A percentile compares a stretch with the other conserved stretches of the same genome.
These are phyloP conservation scores for Pyxicephalus adspersus DNA, from an alignment of 2,113 vertebrate genomes.

Conservation along the genomic window DNA sequence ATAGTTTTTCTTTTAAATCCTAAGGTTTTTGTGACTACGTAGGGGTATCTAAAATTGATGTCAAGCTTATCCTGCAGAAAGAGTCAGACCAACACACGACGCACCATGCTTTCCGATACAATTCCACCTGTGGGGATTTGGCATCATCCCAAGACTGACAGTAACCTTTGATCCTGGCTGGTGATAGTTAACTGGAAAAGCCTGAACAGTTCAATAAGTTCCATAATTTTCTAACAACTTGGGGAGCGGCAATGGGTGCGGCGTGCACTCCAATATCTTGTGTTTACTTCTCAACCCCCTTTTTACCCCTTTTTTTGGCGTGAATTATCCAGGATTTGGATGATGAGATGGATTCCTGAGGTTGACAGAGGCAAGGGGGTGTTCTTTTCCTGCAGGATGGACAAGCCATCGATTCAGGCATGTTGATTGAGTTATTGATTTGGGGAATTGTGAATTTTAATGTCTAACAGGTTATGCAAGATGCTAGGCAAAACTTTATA, in stretches of 20 bases:
- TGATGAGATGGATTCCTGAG: constrained; percentile 49
- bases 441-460: too few species aligned
- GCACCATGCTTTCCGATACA: background rate
- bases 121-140: background rate
- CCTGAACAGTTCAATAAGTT: constrained; percentile 4
- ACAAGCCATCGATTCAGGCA: too few species aligned
- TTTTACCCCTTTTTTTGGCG: constrained; percentile 8
- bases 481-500: too few species aligned
- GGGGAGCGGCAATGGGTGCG: background rate
- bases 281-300: background rate
- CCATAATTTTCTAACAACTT: background rate
- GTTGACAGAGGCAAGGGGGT: constrained; percentile 30
- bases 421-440: too few species aligned
- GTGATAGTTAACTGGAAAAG: background rate
- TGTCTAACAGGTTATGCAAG: too few species aligned
- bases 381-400: too few species aligned
- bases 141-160: constrained; percentile 1
- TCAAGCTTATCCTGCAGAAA: background rate
- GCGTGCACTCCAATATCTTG: background rate
- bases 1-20: too few species aligned
- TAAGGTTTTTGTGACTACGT: too few species aligned
- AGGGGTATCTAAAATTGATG: background rate
- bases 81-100: background rate
- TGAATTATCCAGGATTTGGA: constrained; percentile 19
- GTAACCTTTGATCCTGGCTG: constrained; percentile 10